Conservation (phyloP, 2,797 vertebrate species). For the Orestias chungarensis region DNA sequence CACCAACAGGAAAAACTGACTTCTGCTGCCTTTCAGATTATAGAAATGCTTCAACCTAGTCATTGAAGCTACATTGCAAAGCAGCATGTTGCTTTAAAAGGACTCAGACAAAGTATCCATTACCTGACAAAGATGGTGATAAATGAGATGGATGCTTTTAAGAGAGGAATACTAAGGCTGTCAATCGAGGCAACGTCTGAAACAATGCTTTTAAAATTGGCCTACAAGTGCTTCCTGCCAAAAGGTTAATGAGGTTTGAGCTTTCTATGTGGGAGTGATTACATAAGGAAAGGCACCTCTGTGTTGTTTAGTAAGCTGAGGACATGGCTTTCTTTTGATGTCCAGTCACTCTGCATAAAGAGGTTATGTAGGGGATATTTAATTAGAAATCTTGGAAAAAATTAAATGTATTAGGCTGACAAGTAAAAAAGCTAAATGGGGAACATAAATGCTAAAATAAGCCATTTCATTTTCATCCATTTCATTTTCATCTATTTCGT, state of each 20-base stretch:
- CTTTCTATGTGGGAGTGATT: constrained; percentile 54
- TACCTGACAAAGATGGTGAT: constrained; percentile 6
- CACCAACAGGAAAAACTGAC: background rate
- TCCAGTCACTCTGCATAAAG: no score
- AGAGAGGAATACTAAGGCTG: constrained; percentile 35
- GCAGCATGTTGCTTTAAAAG: background rate
- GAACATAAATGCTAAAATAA: background rate
- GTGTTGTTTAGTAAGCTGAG: constrained; percentile 31
- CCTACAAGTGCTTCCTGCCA: constrained; percentile 50
- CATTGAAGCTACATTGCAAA: background rate
- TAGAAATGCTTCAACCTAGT: background rate
- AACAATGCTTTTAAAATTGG: constrained; percentile 53
- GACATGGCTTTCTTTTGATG: constrained; percentile 1
- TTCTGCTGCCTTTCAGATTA: background rate
- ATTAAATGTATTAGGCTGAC: background rate
- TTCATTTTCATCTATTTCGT: background rate
- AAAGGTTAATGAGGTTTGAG: constrained; percentile 67
- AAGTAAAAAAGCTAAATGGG: constrained; percentile 6
- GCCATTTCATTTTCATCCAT: background rate
- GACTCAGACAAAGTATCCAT: background rate
- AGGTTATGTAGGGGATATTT: background rate
- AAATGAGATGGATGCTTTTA: constrained; percentile 27
- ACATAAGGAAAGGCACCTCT: constrained; percentile 38
- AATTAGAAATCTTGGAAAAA: background rate
- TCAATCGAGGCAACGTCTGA: constrained; percentile 33